A percentile compares a stretch with the other conserved stretches of the same genome.
phyloP scores from a whole-genome alignment of 2,888 invertebrate genomes.

The Leistus spinibarbis region DNA sequence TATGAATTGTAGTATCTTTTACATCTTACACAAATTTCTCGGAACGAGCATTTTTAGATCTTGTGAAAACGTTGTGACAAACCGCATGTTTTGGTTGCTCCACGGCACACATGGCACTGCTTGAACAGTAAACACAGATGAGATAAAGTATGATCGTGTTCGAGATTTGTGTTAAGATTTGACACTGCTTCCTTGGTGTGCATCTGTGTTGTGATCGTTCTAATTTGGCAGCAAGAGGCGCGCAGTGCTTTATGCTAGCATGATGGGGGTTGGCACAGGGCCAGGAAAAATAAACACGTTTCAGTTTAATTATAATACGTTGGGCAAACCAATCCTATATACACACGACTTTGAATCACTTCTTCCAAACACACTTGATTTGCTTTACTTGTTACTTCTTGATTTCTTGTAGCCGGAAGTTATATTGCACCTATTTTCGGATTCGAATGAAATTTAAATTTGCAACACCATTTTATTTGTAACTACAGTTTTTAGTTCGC shows the following conservation, averaged over 20 bases:
- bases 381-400: background rate
- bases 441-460: background rate
- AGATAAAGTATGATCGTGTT: background rate
- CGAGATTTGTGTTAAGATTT: background rate
- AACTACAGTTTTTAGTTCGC: background rate
- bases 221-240: slow-evolving; percentile 1
- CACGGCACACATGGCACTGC: too few relatives aligned
- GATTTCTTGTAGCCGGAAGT: slow-evolving; percentile 13
- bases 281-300: background rate
- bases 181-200: background rate
- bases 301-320: slow-evolving; percentile 3
- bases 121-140: background rate
- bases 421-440: background rate
- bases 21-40: background rate
- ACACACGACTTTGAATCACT: slow-evolving; percentile 11
- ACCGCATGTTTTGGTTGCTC: background rate
- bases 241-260: background rate
- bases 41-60: background rate
- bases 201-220: background rate
- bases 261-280: background rate
- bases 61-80: too few relatives aligned
- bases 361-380: slow-evolving; percentile 13
- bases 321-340: background rate
- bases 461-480: background rate
- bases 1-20: background rate